Percentiles rank a stretch among this genome's conserved stretches.
phyloP scores from a whole-genome alignment of 2,888 invertebrate species.

The Fragum fragum region DNA sequence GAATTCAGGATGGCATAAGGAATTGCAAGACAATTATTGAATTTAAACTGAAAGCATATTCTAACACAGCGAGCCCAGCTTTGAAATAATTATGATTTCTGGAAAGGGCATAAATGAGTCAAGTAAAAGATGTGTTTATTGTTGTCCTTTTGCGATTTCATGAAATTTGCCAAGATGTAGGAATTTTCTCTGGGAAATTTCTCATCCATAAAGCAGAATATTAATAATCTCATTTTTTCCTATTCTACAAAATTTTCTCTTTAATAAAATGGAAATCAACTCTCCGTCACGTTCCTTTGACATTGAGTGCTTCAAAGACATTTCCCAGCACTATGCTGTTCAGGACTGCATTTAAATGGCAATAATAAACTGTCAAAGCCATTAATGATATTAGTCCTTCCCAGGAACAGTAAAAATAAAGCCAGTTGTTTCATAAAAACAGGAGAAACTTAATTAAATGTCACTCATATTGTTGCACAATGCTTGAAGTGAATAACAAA shows the following conservation, averaged over 20 bases:
- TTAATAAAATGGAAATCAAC: not conserved
- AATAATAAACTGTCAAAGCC: slow-evolving; percentile 1
- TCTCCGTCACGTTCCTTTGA: not conserved
- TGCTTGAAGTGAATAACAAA: slow-evolving; percentile 9
- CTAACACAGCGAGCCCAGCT: too few species aligned
- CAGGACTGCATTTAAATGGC: not conserved
- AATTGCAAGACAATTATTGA: too few species aligned
- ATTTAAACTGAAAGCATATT: too few species aligned
- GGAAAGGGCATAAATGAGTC: too few species aligned
- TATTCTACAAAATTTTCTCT: not conserved
- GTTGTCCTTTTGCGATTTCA: too few species aligned
- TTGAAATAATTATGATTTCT: too few species aligned
- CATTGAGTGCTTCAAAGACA: not conserved
- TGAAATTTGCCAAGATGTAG: too few species aligned
- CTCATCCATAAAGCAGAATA: too few species aligned
- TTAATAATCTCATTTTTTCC: too few species aligned
- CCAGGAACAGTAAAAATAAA: slow-evolving; percentile 4
- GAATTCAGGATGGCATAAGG: too few species aligned
- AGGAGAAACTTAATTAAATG: slow-evolving; percentile 28
- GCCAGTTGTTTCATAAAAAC: slow-evolving; percentile 9
- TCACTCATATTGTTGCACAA: not conserved
- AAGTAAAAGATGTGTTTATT: too few species aligned
- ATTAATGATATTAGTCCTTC: slow-evolving; percentile 5
- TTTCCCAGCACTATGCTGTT: not conserved
- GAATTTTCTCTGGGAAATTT: too few species aligned